A percentile compares a stretch with the other conserved stretches of the same genome.
Evolutionary conservation across 2,113 vertebrate genomes (phyloP).

Genomic region (Diadophis punctatus): DNA sequence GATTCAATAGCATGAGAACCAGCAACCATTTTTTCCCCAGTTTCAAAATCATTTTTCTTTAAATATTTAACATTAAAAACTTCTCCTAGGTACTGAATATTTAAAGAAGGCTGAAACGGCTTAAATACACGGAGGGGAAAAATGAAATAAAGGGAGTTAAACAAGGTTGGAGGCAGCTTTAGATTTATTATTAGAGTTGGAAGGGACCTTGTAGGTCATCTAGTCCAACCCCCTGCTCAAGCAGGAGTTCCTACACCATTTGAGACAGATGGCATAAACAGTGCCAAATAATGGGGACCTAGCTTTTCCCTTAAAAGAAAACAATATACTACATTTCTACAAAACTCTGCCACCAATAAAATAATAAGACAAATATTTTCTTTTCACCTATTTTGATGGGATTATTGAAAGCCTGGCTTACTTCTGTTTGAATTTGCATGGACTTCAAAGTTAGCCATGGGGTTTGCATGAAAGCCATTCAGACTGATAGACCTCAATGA

Average conservation of each 20-base stretch:
- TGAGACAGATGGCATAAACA: too few relatives aligned
- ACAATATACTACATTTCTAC: neutral
- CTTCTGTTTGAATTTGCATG: neutral
- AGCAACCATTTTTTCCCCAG: slow-evolving; percentile 29
- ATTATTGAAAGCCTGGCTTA: neutral
- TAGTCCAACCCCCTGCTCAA: too few relatives aligned
- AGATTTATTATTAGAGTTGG: too few relatives aligned
- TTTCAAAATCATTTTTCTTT: slow-evolving; percentile 44
- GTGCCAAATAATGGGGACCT: slow-evolving; percentile 23
- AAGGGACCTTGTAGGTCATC: too few relatives aligned
- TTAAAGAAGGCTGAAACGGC: slow-evolving; percentile 51
- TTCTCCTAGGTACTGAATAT: slow-evolving; percentile 49
- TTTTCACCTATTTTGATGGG: neutral
- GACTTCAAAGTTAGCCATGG: neutral
- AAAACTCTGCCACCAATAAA: neutral
- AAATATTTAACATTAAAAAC: slow-evolving; percentile 54
- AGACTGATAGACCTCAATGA: neutral
- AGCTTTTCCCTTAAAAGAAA: neutral
- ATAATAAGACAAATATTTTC: neutral
- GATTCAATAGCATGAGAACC: neutral
- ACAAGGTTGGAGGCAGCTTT: slow-evolving; percentile 32
- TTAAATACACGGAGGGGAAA: neutral
- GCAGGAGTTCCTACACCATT: too few relatives aligned
- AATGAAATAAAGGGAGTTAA: slow-evolving; percentile 36
- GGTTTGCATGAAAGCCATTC: neutral